These are phyloP conservation scores for Petrocephalus schoutedeni DNA, from an alignment of 2,797 vertebrate species.

Conservation along the genomic window DNA sequence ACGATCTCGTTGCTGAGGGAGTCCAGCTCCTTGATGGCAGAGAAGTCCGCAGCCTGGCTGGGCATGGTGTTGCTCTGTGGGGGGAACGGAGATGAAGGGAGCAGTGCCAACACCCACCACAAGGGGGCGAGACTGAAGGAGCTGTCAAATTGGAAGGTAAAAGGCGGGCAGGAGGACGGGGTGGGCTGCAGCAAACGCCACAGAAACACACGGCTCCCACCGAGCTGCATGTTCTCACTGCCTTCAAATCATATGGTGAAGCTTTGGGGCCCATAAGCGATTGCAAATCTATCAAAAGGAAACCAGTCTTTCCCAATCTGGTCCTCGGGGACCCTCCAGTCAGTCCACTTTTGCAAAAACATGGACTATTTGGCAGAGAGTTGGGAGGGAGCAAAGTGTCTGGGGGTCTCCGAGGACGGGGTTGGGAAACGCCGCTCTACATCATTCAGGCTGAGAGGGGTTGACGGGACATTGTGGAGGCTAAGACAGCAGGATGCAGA, in stretches of 20 bases:
- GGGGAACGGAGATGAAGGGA: conserved; percentile 38
- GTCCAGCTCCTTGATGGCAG: conserved; percentile 97
- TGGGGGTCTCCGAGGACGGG: background rate
- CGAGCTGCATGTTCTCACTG: background rate
- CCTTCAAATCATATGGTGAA: background rate
- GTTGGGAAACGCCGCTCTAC: background rate
- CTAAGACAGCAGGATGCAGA: background rate
- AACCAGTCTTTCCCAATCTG: background rate
- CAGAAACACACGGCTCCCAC: background rate
- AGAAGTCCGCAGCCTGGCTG: conserved; percentile 86
- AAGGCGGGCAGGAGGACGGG: background rate
- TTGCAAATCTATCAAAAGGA: background rate
- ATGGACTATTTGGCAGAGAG: background rate
- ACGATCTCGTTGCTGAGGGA: conserved; percentile 95
- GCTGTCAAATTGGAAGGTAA: background rate
- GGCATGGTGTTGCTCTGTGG: conserved; percentile 67
- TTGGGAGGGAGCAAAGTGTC: background rate
- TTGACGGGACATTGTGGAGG: background rate
- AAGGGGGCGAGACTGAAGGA: background rate
- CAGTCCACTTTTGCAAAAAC: background rate
- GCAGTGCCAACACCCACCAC: background rate
- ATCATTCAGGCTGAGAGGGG: background rate
- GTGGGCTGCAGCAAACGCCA: background rate
- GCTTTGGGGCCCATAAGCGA: background rate
- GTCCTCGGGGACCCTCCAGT: too few relatives aligned